phyloP scores from a whole-genome alignment of 2,113 vertebrate species.

The Microcebus murinus region DNA sequence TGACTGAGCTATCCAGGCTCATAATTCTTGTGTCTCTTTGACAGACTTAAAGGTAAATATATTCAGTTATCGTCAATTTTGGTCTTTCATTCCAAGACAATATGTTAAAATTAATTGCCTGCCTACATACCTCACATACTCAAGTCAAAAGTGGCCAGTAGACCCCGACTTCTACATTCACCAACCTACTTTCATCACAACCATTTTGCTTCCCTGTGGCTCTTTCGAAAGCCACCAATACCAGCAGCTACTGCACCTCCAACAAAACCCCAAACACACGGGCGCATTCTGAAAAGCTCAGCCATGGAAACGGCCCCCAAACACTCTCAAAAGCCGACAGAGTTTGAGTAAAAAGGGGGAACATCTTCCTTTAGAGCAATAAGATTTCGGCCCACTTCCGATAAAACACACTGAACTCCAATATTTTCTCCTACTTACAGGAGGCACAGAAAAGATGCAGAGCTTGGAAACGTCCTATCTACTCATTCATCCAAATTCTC shows the following conservation, averaged over 20 bases:
- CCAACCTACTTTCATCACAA: neutral
- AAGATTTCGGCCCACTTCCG: too few relatives aligned
- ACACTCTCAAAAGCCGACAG: neutral
- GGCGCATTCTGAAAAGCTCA: fast-evolving
- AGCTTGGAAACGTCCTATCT: neutral
- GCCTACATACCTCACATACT: too few relatives aligned
- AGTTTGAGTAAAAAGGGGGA: neutral
- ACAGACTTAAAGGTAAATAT: fast-evolving
- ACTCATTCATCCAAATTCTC: neutral
- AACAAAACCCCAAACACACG: neutral
- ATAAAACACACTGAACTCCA: neutral
- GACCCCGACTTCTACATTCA: neutral
- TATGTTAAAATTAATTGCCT: fast-evolving
- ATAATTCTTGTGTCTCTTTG: fast-evolving
- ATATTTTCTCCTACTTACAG: too few relatives aligned
- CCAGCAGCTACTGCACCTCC: too few relatives aligned
- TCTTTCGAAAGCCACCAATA: neutral
- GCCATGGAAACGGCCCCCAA: neutral
- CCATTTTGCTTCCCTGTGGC: neutral
- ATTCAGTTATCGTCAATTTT: too few relatives aligned
- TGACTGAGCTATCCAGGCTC: constrained; percentile 87
- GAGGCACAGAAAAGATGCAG: neutral
- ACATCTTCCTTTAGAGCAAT: neutral
- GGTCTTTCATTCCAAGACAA: fast-evolving
- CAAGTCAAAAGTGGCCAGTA: neutral